Evolutionary conservation across 2,113 vertebrate genomes (phyloP), one percentile per base, ranked within the genome.

Genomic region (Hoplias malabaricus): DNA sequence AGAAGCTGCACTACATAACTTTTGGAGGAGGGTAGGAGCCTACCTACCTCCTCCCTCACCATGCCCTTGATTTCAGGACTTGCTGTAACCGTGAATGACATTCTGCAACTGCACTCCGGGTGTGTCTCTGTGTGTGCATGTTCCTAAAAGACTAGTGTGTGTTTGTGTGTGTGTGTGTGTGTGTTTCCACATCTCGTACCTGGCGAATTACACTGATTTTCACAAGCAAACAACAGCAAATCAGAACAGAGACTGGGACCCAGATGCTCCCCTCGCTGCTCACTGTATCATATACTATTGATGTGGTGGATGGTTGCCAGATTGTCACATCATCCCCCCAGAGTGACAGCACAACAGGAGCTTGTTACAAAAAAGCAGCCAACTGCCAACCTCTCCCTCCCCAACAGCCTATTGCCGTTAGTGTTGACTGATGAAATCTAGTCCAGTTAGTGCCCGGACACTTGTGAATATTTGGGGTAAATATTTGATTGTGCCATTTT

Each of bases 401-500:
- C n/a, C 21, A 10, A 21, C 21, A 12, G 23, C 36, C n/a, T 48
- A 77, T 19, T 62, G 36, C 73, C 70, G 56, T 31, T 62, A 75
- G 56, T 77, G 82, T 80, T 87, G 85, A 87, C 81, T 73, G 79
- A 80, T 84, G 43, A 40, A 65, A 54, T 61, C 73, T 13, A 21
- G 53, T 83, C 76, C 78, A 71, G 73, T 87, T 83, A 85, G 70
- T 42, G 56, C 57, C 25, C 79, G 62, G 80, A 73, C 78, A 77
- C 81, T 81, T 79, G 53, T 9, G 19, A 23, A 5, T 43, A 7
- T 78, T 82, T 74, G 73, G 25, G 23, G n/a, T 89, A 82, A 89
- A 90, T 88, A 86, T 87, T 92, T 89, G 66, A 90, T 73, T 3
- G 19, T 23, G 34, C 80, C 71, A 43, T 83, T n/a, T 85, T 79